These are phyloP conservation scores for Leptothorax acervorum DNA, from an alignment of 2,888 invertebrate species.

Conservation along the genomic window DNA sequence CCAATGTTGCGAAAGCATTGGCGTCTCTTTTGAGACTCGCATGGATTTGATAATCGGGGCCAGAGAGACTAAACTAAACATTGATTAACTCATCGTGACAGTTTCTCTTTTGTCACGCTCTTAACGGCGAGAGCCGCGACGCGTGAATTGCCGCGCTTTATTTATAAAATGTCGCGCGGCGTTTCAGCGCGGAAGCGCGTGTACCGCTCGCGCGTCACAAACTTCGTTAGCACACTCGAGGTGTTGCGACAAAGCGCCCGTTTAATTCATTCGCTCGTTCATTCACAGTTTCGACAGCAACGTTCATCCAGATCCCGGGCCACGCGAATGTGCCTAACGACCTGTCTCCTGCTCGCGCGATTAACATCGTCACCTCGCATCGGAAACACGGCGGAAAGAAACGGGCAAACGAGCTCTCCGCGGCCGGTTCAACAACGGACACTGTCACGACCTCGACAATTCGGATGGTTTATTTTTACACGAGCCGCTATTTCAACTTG, in stretches of 20 bases:
- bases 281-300: constrained; percentile 47
- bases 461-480: constrained; percentile 65
- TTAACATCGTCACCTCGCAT: constrained; percentile 51
- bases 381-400: constrained; percentile 28
- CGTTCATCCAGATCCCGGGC: constrained; percentile 48
- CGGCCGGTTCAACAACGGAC: constrained; percentile 49
- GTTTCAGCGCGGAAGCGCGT: constrained; percentile 7
- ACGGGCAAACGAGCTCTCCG: constrained; percentile 34
- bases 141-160: constrained; percentile 11
- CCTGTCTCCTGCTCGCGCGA: constrained; percentile 54
- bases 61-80: constrained; percentile 27
- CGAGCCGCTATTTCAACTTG: constrained; percentile 59
- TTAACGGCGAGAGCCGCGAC: constrained; percentile 10
- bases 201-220: background rate
- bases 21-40: background rate
- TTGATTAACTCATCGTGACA: constrained; percentile 41
- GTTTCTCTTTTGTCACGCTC: constrained; percentile 20
- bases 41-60: constrained; percentile 18
- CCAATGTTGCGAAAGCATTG: constrained; percentile 21
- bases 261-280: constrained; percentile 49
- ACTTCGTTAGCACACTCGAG: constrained; percentile 38
- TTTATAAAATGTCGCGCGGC: constrained; percentile 41
- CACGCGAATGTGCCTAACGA: constrained; percentile 49
- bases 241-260: constrained; percentile 41
- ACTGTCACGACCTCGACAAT: constrained; percentile 59